Evolutionary conservation across 2,113 vertebrate species (phyloP), one percentile per base, ranked within the genome.

Genomic region (Cygnus buccinator): DNA sequence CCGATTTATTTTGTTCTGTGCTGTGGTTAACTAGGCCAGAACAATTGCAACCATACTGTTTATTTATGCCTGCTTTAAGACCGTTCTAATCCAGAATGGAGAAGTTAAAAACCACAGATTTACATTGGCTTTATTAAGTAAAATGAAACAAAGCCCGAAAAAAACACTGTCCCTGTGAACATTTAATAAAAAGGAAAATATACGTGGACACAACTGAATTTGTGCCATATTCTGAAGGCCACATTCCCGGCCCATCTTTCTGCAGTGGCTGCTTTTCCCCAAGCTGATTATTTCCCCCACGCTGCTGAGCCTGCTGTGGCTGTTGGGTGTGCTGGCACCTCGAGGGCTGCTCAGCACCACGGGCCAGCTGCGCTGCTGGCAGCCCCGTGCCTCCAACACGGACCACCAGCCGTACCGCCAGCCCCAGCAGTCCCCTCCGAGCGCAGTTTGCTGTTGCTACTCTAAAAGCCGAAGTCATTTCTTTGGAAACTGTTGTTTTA

Each of bases 241-340:
- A 37, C 9, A 50, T 25, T 75, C 48, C 48, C 15, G 9, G 7
- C 29, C 52, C 5, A 1, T 11, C 50, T 62, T 71, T 39, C 72
- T 22, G 61, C 59, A 46, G 44, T 50, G 70, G 22, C 35, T 65
- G 15, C 25, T 83, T 71, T 63, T 4, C 37, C 77, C 41, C 22
- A 17, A 79, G 16, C 22, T 6, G 26, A 0, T 0, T 0, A 13
- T 26, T 70, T 48, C 6, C 43, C 46, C 59, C 7, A 0, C 22
- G 1, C 6, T 7, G 31, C 46, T 7, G 33, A 3, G 22, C 41
- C 55, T 23, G 35, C 66, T 1, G 4, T 43, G 23, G 22, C 39
- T 16, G 55, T 13, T 5, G 11, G 61, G 1, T 3, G 21, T 5
- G 21, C 16, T 3, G 33, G 41, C 39, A 44, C 5, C 6, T 43